phyloP scores from a whole-genome alignment of 2,797 vertebrate genomes.

The Eulemur mongoz region DNA sequence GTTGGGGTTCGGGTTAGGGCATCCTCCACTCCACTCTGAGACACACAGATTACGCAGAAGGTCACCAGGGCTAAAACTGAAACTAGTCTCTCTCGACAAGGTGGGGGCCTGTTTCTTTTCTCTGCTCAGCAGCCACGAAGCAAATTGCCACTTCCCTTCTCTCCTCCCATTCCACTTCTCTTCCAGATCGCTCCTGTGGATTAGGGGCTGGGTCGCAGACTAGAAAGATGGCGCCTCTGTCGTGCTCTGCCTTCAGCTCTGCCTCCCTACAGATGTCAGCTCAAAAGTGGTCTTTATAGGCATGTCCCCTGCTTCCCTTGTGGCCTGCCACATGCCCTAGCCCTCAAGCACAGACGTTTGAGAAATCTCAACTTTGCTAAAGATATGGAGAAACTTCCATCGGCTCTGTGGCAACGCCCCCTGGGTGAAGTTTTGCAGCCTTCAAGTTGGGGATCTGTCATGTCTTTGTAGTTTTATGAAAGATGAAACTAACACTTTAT shows the following conservation, averaged over 20 bases:
- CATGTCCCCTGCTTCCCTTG: not conserved
- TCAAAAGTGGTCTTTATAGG: not conserved
- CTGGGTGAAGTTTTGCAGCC: not conserved
- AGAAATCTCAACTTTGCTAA: not conserved
- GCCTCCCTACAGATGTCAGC: not conserved
- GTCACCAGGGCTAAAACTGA: not conserved
- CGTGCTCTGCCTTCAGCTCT: not conserved
- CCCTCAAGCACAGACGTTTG: not conserved
- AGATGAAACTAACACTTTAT: not conserved
- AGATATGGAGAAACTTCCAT: accelerated
- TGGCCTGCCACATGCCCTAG: accelerated
- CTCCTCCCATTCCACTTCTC: not conserved
- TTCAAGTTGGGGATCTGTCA: not conserved
- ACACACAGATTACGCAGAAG: not conserved
- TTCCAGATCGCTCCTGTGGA: not conserved
- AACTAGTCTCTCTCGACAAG: not conserved
- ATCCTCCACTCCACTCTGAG: not conserved
- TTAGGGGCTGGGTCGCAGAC: not conserved
- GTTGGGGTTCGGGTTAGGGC: no score
- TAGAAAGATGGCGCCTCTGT: not conserved
- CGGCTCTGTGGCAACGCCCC: not conserved
- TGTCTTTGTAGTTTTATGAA: not conserved
- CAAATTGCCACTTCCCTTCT: not conserved
- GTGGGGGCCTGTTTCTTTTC: not conserved
- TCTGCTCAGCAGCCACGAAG: not conserved